Conservation (phyloP, 2,888 invertebrate species). For the Tetragonisca angustula region DNA sequence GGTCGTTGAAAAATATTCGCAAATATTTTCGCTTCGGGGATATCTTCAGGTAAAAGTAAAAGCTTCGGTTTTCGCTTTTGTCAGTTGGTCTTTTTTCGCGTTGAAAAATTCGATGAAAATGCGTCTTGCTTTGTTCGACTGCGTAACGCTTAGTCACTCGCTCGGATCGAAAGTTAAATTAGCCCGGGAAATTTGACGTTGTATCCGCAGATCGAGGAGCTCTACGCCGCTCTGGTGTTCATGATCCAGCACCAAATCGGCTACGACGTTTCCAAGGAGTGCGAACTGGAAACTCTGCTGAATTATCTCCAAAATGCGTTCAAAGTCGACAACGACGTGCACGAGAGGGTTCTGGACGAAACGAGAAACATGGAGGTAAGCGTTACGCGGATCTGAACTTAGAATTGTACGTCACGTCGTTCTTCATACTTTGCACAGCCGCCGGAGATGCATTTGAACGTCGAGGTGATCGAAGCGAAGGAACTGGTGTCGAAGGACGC, state of each 20-base stretch:
- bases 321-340: slow-evolving; percentile 91
- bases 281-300: slow-evolving; percentile 89
- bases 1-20: neutral
- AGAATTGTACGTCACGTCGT: neutral
- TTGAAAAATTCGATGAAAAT: slow-evolving; percentile 11
- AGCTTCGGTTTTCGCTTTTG: neutral
- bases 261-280: slow-evolving; percentile 89
- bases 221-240: slow-evolving; percentile 93
- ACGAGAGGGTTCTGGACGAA: slow-evolving; percentile 88
- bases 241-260: slow-evolving; percentile 94
- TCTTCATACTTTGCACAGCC: slow-evolving; percentile 83
- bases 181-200: neutral
- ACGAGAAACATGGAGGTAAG: slow-evolving; percentile 90
- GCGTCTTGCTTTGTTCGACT: neutral
- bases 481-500: slow-evolving; percentile 93
- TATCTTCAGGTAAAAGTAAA: neutral
- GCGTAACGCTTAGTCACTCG: neutral
- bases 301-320: slow-evolving; percentile 93
- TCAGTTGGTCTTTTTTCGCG: too few relatives aligned
- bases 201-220: slow-evolving; percentile 90
- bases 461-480: slow-evolving; percentile 94
- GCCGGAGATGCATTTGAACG: slow-evolving; percentile 92
- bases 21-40: neutral
- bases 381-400: neutral
- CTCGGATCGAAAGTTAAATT: neutral